Conservation (phyloP, 1,140 invertebrate genomes). For the Drosophila persimilis region DNA sequence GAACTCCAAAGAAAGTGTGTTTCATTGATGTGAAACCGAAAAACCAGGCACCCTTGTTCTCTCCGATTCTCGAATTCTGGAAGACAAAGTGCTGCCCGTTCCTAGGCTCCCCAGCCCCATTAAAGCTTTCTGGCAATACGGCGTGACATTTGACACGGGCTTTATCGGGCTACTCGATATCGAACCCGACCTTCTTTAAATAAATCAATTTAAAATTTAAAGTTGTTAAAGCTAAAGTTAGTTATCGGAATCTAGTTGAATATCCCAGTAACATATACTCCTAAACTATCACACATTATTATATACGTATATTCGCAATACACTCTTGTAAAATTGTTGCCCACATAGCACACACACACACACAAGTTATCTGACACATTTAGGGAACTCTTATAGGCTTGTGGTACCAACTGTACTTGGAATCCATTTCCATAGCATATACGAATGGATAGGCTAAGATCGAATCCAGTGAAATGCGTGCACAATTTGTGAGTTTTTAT, state of each 20-base stretch:
- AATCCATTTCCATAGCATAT: constrained; percentile 16
- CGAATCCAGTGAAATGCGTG: constrained; percentile 16
- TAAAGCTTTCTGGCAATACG: constrained; percentile 59
- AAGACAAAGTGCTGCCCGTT: background rate
- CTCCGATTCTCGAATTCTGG: constrained; percentile 13
- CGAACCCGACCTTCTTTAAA: constrained; percentile 65
- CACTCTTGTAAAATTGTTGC: constrained; percentile 38
- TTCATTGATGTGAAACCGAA: constrained; percentile 27
- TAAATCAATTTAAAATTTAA: constrained; percentile 75
- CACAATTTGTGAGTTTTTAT: constrained; percentile 28
- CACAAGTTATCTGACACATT: constrained; percentile 76
- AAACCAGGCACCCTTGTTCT: constrained; percentile 32
- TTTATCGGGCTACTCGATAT: constrained; percentile 10
- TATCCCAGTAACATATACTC: background rate
- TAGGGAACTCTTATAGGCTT: constrained; percentile 64
- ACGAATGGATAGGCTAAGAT: background rate
- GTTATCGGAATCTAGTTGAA: constrained; percentile 8
- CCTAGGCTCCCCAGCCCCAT: constrained; percentile 25
- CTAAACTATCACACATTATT: constrained; percentile 5
- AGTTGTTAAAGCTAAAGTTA: constrained; percentile 55
- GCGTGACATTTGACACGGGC: constrained; percentile 15
- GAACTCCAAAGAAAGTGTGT: constrained; percentile 37
- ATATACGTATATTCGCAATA: constrained; percentile 15
- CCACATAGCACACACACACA: constrained; percentile 42
- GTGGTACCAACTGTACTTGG: constrained; percentile 24